Base-by-base conservation (phyloP, 2,888 invertebrate species). In the Chrysodeixis includens region DNA sequence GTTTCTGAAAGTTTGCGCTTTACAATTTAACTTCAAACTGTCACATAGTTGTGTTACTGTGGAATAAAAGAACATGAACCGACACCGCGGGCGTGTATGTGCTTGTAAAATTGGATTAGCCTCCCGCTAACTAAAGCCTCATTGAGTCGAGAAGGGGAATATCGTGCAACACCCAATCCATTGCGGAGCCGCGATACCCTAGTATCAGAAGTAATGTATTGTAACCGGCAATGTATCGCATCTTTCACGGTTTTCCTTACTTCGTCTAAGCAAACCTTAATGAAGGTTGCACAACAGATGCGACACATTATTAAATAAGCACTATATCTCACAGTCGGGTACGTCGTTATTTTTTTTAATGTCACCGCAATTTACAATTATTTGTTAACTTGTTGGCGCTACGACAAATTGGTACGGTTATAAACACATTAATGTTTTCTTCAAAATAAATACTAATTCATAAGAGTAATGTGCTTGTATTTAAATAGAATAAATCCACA, bases 271-370 rank as follows among this genome's bases (percentile, higher is more conserved):
- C 26, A 6, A 26, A 6, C 26, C 26, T 26, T 26, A 70, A 68
- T 63, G 63, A 72, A 69, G 66, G 73, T 58, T 68, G 30, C 20
- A 70, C 62, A 72, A 62, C 84, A 83, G 81, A 83, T 79, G 85
- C 74, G 77, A 70, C 73, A 69, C 56, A 68, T 79, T 84, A 84
- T 82, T 82, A 78, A 82, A 82, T 81, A 81, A 81, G 53, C 63
- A 75, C 69, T 53, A 70, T 79, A 64, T 73, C 64, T 76, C 77
- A 69, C 62, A 12, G 26, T 32, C 18, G 54, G 59, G 52, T 49
- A 40, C 51, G 56, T 53, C 62, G 56, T 62, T 62, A 35, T 40
- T 22, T n/a, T 49, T 68, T 69, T 76, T 62, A 76, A 79, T 69
- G 46, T 62, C 14, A 16, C 16, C 35, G 56, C 55, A 56, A 7